Conservation (phyloP, 1,140 invertebrate species). For the Sycobia sp. region DNA sequence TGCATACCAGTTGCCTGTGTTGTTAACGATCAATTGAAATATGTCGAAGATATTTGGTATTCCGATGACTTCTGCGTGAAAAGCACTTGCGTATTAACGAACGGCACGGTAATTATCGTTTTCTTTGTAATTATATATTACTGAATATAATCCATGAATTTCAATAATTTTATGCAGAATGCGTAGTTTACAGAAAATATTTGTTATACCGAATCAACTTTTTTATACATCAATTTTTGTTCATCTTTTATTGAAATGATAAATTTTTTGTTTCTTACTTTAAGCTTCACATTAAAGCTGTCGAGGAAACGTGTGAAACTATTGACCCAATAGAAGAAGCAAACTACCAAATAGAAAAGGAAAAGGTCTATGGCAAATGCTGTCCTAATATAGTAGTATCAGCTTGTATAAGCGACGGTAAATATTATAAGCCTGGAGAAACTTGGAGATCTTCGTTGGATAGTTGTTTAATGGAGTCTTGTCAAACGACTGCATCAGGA, state of each 20-base stretch:
- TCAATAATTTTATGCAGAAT: too few species aligned
- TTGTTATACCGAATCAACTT: too few species aligned
- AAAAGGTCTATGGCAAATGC: slow-evolving; percentile 60
- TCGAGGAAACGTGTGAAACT: slow-evolving; percentile 55
- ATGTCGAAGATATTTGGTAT: slow-evolving; percentile 64
- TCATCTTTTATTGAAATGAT: slow-evolving; percentile 10
- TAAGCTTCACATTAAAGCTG: slow-evolving; percentile 58
- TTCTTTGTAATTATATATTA: too few species aligned
- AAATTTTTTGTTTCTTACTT: slow-evolving; percentile 28
- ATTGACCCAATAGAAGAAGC: slow-evolving; percentile 50
- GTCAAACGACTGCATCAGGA: slow-evolving; percentile 59
- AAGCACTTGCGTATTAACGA: slow-evolving; percentile 62
- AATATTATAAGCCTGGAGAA: slow-evolving; percentile 64
- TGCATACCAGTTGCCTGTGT: slow-evolving; percentile 69
- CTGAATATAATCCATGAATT: too few species aligned
- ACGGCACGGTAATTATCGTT: slow-evolving; percentile 62
- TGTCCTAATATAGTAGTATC: slow-evolving; percentile 62
- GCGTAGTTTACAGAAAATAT: too few species aligned
- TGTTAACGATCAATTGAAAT: slow-evolving; percentile 58
- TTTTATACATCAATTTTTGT: too few species aligned
- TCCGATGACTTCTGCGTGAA: slow-evolving; percentile 67
- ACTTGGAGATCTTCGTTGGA: slow-evolving; percentile 63
- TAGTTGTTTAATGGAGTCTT: slow-evolving; percentile 68
- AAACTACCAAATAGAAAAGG: slow-evolving; percentile 61
- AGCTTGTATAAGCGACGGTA: slow-evolving; percentile 64